Evolutionary conservation across 2,888 invertebrate species (phyloP).

Genomic region (Bimastos eiseni): DNA sequence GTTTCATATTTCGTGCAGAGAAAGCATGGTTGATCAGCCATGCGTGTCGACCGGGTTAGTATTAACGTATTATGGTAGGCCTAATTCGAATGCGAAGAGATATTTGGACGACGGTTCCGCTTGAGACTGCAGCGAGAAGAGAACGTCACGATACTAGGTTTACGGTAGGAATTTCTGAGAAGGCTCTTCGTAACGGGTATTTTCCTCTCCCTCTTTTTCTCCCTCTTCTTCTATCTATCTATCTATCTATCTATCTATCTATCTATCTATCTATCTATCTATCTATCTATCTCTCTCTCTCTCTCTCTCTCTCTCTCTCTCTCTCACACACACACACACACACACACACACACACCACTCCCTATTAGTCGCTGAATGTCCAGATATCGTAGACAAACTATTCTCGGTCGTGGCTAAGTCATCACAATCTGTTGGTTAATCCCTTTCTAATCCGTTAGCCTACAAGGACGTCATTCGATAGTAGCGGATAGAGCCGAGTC

Average conservation of each 20-base stretch:
- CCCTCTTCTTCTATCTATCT: no score
- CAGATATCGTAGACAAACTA: not conserved
- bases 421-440: not conserved
- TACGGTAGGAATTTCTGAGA: not conserved
- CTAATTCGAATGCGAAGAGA: not conserved
- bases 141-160: not conserved
- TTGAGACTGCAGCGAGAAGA: not conserved
- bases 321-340: no score
- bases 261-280: no score
- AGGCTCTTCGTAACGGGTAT: not conserved
- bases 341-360: no score
- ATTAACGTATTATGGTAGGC: not conserved
- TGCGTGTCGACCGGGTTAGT: not conserved
- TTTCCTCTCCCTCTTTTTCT: no score
- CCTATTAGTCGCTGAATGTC: no score
- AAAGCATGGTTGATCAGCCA: not conserved
- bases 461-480: not conserved
- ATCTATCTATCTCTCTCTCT: no score
- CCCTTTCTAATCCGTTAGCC: not conserved
- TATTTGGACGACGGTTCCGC: not conserved
- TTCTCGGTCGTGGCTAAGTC: not conserved
- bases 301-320: no score
- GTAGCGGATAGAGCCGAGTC: not conserved
- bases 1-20: constrained; percentile 13
- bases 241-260: no score